Conservation (phyloP, 2,797 vertebrate genomes). For the Phylloscopus collybita region DNA sequence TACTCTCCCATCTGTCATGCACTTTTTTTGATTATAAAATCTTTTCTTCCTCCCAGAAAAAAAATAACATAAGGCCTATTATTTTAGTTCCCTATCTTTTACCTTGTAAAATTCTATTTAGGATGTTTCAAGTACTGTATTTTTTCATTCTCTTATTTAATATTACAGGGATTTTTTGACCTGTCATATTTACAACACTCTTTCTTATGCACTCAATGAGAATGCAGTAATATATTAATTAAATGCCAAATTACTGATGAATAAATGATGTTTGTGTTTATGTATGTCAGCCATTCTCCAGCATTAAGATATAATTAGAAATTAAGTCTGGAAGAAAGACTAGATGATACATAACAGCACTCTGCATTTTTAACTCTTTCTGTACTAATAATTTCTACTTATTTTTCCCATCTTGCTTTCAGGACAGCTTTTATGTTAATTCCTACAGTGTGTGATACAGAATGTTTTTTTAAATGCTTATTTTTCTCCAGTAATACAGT, state of each 20-base stretch:
- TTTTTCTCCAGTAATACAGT: not conserved
- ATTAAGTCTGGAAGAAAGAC: constrained; percentile 27
- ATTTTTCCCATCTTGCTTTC: not conserved
- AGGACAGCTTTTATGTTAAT: not conserved
- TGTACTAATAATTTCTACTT: not conserved
- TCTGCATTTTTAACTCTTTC: constrained; percentile 43
- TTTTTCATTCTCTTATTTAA: not conserved
- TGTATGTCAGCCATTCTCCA: constrained; percentile 13
- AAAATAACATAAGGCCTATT: not conserved
- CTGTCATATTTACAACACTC: not conserved
- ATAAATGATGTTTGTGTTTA: constrained; percentile 56
- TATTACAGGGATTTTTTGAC: not conserved
- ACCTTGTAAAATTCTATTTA: constrained; percentile 2
- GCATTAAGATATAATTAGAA: constrained; percentile 60
- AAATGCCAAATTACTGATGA: constrained; percentile 44
- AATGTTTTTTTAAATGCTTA: not conserved
- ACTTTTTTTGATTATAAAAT: not conserved
- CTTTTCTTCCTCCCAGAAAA: not conserved
- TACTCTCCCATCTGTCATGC: not conserved
- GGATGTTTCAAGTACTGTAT: not conserved
- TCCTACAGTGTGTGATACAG: not conserved
- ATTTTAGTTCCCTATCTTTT: not conserved
- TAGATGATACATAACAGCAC: not conserved
- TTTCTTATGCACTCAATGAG: not conserved
- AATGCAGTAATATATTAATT: constrained; percentile 53